Base-by-base conservation (phyloP, 2,888 invertebrate species). In the Gastrophysa polygoni region DNA sequence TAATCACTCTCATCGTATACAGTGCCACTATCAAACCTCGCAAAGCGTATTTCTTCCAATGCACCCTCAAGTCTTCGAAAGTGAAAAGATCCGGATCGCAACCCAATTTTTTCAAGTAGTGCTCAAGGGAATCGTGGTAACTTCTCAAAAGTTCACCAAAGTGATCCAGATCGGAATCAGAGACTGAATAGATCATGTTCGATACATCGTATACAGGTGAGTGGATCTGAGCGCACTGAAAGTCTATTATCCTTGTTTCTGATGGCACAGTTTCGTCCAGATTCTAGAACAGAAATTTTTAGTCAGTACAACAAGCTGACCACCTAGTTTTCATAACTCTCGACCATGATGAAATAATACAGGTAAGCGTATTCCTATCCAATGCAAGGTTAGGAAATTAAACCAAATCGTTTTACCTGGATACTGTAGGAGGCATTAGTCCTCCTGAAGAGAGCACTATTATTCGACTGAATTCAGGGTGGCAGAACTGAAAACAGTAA, bases 151-250 rank as follows among this genome's bases (percentile, higher is more conserved):
- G 49, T 1, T 21, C 49, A 1, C 29, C 49, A n/a, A 24, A 49
- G 14, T 29, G 49, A 2, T 49, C 24, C 24, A 21, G 49, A 14
- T 28, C 17, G 49, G 14, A 14, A 21, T 24, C 24, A 2, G 28
- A 49, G 4, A n/a, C 29, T 1, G 49, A 49, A 8, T 49, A 49
- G 3, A 49, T 14, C 14, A 18, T 16, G 24, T 49, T 28, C 10
- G 49, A 49, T 14, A 49, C 3, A 29, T 49, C 49, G 24, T 49
- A 49, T 14, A 49, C 24, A 1, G 49, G 49, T 2, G 49, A 28
- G 1, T 29, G 49, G 20, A 49, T 21, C 1, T 28, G 28, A 1
- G 49, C 14, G 2, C 24, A 24, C 11, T 49, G 49, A 14, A 24
- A 49, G 49, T 49, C 49, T 14, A 49, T 24, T 6, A 49, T 20